phyloP scores from a whole-genome alignment of 2,888 invertebrate genomes.

The Nasonia oneida region DNA sequence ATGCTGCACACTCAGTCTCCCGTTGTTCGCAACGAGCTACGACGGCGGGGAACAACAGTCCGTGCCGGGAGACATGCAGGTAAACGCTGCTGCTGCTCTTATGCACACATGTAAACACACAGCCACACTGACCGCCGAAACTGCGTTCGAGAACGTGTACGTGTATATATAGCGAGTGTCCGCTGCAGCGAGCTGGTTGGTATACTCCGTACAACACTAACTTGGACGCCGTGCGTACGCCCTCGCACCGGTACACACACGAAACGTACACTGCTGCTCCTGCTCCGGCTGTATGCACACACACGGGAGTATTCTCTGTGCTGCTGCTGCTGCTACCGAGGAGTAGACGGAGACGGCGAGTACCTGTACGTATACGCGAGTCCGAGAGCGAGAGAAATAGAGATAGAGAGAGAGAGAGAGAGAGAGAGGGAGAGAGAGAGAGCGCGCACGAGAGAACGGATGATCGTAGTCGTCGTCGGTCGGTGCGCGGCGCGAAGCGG shows the following conservation, averaged over 20 bases:
- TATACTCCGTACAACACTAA: background rate
- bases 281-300: constrained; percentile 12
- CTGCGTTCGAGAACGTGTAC: background rate
- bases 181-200: background rate
- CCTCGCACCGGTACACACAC: constrained; percentile 11
- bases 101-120: background rate
- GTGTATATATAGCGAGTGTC: background rate
- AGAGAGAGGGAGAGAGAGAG: constrained; percentile 13
- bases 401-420: constrained; percentile 5
- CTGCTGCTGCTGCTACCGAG: background rate
- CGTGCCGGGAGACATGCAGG: constrained; percentile 1
- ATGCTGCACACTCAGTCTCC: background rate
- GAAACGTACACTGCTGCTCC: constrained; percentile 8
- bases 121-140: background rate
- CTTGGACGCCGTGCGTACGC: background rate
- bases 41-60: background rate
- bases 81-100: background rate
- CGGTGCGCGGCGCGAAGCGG: constrained; percentile 67
- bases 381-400: background rate
- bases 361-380: background rate
- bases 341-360: background rate
- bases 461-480: constrained; percentile 18
- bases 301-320: background rate
- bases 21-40: background rate
- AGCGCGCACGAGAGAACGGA: constrained; percentile 5